phyloP scores from a whole-genome alignment of 2,888 invertebrate species.

The Sesamia inferens region DNA sequence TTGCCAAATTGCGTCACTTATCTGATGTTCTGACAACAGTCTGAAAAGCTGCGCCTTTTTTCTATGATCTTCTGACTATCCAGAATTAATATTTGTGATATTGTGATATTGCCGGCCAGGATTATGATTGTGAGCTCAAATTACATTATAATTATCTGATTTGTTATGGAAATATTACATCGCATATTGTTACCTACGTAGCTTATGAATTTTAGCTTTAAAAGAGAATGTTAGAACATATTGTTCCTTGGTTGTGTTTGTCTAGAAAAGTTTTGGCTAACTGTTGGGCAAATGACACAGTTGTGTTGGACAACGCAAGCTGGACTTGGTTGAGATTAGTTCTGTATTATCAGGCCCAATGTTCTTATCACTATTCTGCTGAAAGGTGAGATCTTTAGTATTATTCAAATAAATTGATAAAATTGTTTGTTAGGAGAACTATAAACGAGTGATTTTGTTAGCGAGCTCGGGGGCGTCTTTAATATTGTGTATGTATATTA shows the following conservation, averaged over 20 bases:
- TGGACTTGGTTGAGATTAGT: slow-evolving; percentile 13
- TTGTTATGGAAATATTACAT: slow-evolving; percentile 40
- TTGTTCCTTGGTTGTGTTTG: slow-evolving; percentile 42
- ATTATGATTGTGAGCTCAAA: slow-evolving; percentile 48
- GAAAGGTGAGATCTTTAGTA: slow-evolving; percentile 41
- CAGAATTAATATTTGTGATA: slow-evolving; percentile 49
- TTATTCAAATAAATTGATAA: slow-evolving; percentile 43
- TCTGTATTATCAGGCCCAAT: slow-evolving; percentile 7
- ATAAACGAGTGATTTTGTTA: slow-evolving; percentile 31
- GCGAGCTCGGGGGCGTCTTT: slow-evolving; percentile 8
- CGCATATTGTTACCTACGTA: slow-evolving; percentile 53
- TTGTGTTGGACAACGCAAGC: not conserved
- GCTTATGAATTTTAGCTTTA: slow-evolving; percentile 58
- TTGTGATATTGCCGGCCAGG: slow-evolving; percentile 23
- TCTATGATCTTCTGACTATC: slow-evolving; percentile 55
- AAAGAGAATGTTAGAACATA: slow-evolving; percentile 36
- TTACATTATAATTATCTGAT: slow-evolving; percentile 13
- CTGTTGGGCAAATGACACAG: slow-evolving; percentile 1
- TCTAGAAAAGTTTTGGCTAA: slow-evolving; percentile 19
- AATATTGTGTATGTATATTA: slow-evolving; percentile 27
- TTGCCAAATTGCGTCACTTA: slow-evolving; percentile 57
- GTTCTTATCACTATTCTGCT: slow-evolving; percentile 4
- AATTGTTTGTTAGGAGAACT: slow-evolving; percentile 33
- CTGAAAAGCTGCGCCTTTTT: slow-evolving; percentile 45
- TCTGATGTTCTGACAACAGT: slow-evolving; percentile 37